phyloP scores from a whole-genome alignment of 2,888 invertebrate species.

The Anagyrus pseudococci region DNA sequence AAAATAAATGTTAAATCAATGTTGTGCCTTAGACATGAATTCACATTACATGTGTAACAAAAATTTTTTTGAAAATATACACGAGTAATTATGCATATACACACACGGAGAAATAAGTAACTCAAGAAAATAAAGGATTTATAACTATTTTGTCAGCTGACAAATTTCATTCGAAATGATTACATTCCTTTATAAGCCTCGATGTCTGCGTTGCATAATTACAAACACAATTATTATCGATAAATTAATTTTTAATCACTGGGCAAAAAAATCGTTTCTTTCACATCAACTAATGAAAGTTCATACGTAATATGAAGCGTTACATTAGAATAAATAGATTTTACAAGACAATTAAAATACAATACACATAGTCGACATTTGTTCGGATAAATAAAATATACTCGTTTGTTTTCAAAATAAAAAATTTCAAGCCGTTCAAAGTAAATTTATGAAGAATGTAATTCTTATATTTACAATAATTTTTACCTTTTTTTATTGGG shows the following conservation, averaged over 20 bases:
- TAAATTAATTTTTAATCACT: not conserved
- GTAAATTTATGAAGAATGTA: not conserved
- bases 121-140: not conserved
- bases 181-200: not conserved
- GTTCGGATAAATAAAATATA: not conserved
- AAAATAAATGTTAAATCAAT: constrained; percentile 36
- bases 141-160: not conserved
- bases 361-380: not conserved
- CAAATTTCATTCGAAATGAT: not conserved
- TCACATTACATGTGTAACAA: constrained; percentile 22
- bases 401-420: not conserved
- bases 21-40: constrained; percentile 29
- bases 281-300: too few relatives aligned
- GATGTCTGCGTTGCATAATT: not conserved
- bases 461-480: not conserved
- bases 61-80: constrained; percentile 24
- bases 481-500: not conserved
- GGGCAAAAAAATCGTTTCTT: not conserved
- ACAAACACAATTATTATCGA: too few relatives aligned
- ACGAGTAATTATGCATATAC: constrained; percentile 18
- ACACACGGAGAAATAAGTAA: constrained; percentile 31
- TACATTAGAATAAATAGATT: too few relatives aligned
- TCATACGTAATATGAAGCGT: too few relatives aligned
- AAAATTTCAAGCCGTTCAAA: not conserved
- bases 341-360: not conserved